Percentiles rank a stretch among this genome's conserved stretches.
phyloP scores from a whole-genome alignment of 2,888 invertebrate genomes.

The Meteorus colon region DNA sequence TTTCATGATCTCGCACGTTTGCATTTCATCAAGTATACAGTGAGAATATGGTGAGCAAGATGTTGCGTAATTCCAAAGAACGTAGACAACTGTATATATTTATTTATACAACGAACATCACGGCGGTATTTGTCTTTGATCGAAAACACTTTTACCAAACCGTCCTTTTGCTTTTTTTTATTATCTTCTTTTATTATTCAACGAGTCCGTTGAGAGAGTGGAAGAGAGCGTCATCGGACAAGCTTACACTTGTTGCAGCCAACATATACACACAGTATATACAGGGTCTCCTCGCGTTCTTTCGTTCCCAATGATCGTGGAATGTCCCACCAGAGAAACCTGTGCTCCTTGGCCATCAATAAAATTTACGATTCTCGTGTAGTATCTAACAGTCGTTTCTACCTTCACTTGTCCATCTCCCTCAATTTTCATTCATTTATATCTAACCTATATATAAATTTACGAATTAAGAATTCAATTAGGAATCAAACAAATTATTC shows the following conservation, averaged over 20 bases:
- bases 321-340: conserved; percentile 44
- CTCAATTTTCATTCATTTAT: background rate
- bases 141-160: conserved; percentile 5
- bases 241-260: conserved; percentile 44
- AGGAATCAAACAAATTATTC: too few species aligned
- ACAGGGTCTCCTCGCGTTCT: conserved; percentile 16
- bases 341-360: conserved; percentile 42
- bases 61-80: background rate
- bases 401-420: background rate
- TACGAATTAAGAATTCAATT: too few species aligned
- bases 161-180: background rate
- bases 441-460: background rate
- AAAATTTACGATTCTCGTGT: conserved; percentile 46
- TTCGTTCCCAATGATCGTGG: conserved; percentile 13
- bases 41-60: background rate
- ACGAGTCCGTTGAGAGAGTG: conserved; percentile 5
- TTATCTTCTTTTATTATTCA: background rate
- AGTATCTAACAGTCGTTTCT: conserved; percentile 10
- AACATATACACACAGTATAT: background rate
- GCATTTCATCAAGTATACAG: background rate
- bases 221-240: conserved; percentile 11
- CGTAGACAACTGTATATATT: background rate
- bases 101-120: background rate
- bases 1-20: conserved; percentile 4
- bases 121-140: conserved; percentile 1